Evolutionary conservation across 1,140 invertebrate genomes (phyloP).

Genomic region (Centruroides sculpturatus): DNA sequence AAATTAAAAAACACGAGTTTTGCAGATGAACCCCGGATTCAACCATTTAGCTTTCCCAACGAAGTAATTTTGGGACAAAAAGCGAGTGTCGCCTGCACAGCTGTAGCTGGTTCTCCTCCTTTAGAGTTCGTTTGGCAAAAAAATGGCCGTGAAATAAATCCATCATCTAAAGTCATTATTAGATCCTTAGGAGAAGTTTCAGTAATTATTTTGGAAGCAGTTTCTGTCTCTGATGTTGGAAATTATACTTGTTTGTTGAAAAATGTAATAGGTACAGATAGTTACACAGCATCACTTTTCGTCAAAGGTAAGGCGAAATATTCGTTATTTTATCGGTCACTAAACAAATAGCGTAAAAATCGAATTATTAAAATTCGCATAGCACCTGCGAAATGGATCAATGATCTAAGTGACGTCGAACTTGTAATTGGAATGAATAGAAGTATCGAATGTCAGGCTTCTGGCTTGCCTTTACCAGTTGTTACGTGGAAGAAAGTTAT

Average conservation of each 20-base stretch:
- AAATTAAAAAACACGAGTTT: background rate
- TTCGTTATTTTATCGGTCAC: background rate
- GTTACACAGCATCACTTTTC: slow-evolving; percentile 10
- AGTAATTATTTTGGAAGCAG: slow-evolving; percentile 1
- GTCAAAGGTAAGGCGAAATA: slow-evolving; percentile 8
- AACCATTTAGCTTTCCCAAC: slow-evolving; percentile 8
- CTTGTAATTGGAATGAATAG: slow-evolving; percentile 2
- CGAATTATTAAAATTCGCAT: background rate
- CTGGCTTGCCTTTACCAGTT: slow-evolving; percentile 1
- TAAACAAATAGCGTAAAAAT: background rate
- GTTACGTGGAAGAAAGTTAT: slow-evolving; percentile 3
- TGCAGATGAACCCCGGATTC: slow-evolving; percentile 6
- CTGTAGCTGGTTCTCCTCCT: slow-evolving; percentile 2
- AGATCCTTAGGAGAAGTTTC: slow-evolving; percentile 3
- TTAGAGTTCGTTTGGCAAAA: slow-evolving; percentile 7
- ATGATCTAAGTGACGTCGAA: slow-evolving; percentile 1
- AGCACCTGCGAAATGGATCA: slow-evolving; percentile 5
- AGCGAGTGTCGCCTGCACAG: slow-evolving; percentile 6
- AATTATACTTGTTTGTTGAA: slow-evolving; percentile 23
- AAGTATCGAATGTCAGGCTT: background rate
- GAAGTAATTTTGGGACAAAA: slow-evolving; percentile 8
- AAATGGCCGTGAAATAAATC: slow-evolving; percentile 5
- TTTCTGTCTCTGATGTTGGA: slow-evolving; percentile 16
- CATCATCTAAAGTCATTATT: background rate
- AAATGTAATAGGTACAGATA: slow-evolving; percentile 20